Percentiles rank a stretch among this genome's conserved stretches.
These are phyloP conservation scores for Hyperoodon ampullatus DNA, from an alignment of 2,113 vertebrate genomes.

Conservation along the genomic window DNA sequence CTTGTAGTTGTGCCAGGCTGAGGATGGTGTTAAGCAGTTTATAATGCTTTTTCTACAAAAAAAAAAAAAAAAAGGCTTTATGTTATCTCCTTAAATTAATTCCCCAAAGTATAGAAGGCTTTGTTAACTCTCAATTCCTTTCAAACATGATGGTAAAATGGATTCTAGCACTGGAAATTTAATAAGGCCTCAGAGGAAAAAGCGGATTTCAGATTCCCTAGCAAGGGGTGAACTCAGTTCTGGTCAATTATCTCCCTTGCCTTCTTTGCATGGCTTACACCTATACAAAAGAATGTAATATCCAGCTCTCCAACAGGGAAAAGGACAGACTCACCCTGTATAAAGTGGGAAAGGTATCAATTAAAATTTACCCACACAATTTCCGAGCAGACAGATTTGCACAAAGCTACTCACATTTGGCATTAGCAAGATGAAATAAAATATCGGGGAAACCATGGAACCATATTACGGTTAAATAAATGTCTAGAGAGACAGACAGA, in stretches of 20 bases:
- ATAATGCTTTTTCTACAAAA: neutral
- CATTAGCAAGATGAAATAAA: conserved; percentile 27
- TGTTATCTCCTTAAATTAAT: conserved; percentile 19
- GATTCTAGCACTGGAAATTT: conserved; percentile 29
- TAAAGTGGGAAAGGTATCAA: neutral
- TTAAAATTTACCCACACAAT: conserved; percentile 18
- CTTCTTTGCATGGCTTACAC: neutral
- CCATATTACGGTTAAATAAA: neutral
- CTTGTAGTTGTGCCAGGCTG: neutral
- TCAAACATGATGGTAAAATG: neutral
- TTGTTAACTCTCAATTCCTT: conserved; percentile 35
- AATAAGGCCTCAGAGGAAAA: neutral
- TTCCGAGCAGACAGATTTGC: conserved; percentile 17
- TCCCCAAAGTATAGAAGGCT: neutral
- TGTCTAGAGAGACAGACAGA: neutral
- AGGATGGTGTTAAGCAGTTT: conserved; percentile 7
- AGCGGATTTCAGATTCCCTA: conserved; percentile 14
- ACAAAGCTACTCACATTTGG: conserved; percentile 24
- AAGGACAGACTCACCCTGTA: neutral
- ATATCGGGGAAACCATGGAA: neutral
- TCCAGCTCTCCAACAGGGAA: neutral
- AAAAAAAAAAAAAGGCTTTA: neutral
- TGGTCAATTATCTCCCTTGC: neutral
- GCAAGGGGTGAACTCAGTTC: neutral
- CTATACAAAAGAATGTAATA: neutral